Evolutionary conservation across 2,113 vertebrate species (phyloP).

Genomic region (Bungarus multicinctus): DNA sequence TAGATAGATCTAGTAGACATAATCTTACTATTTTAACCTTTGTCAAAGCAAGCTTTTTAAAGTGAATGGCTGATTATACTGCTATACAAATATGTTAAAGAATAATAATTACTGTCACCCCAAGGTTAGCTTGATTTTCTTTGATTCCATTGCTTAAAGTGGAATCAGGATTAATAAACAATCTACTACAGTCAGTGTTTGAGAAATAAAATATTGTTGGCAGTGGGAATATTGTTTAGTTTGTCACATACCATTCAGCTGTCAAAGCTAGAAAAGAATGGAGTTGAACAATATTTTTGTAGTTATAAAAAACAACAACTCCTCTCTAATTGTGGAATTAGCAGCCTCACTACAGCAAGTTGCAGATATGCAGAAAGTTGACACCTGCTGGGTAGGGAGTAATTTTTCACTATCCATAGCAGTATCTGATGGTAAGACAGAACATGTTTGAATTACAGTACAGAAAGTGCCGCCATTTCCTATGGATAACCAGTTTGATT

Average conservation of each 20-base stretch:
- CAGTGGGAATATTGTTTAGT: constrained; percentile 42
- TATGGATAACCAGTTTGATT: constrained; percentile 6
- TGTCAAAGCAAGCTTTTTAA: background rate
- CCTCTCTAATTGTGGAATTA: background rate
- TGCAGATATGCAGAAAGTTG: constrained; percentile 49
- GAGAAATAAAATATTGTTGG: constrained; percentile 46
- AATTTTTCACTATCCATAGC: constrained; percentile 8
- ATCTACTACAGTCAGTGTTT: constrained; percentile 24
- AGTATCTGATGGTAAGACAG: constrained; percentile 38
- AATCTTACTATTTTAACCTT: background rate
- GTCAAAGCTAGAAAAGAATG: constrained; percentile 9
- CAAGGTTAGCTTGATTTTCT: background rate
- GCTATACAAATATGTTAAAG: background rate
- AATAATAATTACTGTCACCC: background rate
- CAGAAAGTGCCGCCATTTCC: background rate
- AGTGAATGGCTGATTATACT: background rate
- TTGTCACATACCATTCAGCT: constrained; percentile 16
- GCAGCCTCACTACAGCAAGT: constrained; percentile 32
- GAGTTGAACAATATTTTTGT: constrained; percentile 31
- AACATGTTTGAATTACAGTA: constrained; percentile 28
- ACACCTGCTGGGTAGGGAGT: constrained; percentile 23
- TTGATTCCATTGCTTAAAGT: background rate
- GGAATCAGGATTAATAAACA: background rate
- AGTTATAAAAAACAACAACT: background rate
- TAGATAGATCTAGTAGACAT: background rate